Percentiles rank a stretch among this genome's conserved stretches.
phyloP scores from a whole-genome alignment of 2,888 invertebrate genomes.

The Halocaridina rubra region DNA sequence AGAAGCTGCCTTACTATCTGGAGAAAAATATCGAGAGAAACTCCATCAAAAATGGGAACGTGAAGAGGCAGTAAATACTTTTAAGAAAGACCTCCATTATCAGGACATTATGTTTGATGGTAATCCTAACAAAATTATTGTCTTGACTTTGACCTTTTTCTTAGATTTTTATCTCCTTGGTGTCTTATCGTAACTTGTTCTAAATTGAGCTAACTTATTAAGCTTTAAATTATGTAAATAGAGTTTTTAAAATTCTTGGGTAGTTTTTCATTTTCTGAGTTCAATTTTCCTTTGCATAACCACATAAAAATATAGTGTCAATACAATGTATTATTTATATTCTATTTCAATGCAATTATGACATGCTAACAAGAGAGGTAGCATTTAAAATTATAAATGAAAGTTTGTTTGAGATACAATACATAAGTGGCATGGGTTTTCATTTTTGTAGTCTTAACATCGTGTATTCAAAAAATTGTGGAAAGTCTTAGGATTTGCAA shows the following conservation, averaged over 20 bases:
- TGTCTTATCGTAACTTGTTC: background rate
- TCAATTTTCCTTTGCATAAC: background rate
- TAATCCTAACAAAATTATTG: background rate
- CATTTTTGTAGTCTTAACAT: too few species aligned
- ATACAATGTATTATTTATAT: too few species aligned
- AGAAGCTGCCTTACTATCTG: slow-evolving; percentile 65
- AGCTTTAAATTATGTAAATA: too few species aligned
- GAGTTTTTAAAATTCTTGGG: background rate
- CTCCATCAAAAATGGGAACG: slow-evolving; percentile 85
- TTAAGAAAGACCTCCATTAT: slow-evolving; percentile 86
- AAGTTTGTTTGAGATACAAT: too few species aligned
- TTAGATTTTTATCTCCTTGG: background rate
- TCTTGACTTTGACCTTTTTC: background rate
- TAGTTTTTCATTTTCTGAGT: background rate
- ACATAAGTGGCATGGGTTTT: too few species aligned
- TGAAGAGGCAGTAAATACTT: slow-evolving; percentile 79
- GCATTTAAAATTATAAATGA: too few species aligned
- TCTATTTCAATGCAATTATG: too few species aligned
- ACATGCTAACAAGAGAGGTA: too few species aligned
- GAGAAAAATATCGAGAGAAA: slow-evolving; percentile 73
- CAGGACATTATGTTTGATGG: slow-evolving; percentile 90
- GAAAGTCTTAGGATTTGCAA: too few species aligned
- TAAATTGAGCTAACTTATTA: too few species aligned
- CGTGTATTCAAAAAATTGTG: too few species aligned
- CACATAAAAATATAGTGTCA: too few species aligned